phyloP scores from a whole-genome alignment of 2,797 vertebrate genomes.

The Hydrolagus colliei region DNA sequence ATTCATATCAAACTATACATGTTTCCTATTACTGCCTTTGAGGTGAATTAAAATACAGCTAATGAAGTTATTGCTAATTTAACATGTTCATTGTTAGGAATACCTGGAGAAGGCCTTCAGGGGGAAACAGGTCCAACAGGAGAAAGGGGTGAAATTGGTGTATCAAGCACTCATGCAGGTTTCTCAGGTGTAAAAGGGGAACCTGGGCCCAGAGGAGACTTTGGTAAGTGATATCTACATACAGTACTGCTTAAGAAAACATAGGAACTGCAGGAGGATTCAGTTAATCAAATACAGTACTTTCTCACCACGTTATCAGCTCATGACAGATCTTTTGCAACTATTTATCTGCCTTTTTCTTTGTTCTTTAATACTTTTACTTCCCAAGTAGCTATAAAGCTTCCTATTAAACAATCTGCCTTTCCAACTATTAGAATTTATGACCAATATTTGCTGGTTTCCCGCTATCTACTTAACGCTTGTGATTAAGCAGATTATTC shows the following conservation, averaged over 20 bases:
- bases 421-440: too few species aligned
- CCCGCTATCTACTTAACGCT: too few species aligned
- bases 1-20: too few species aligned
- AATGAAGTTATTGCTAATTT: too few species aligned
- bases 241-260: constrained; percentile 45
- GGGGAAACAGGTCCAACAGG: constrained; percentile 70
- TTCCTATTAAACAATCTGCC: too few species aligned
- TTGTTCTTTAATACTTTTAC: too few species aligned
- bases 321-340: background rate
- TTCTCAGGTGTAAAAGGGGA: constrained; percentile 46
- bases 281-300: constrained; percentile 56
- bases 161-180: constrained; percentile 63
- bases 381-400: too few species aligned
- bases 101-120: constrained; percentile 57
- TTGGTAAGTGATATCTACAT: background rate
- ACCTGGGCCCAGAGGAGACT: background rate
- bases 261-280: constrained; percentile 69
- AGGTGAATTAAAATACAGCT: too few species aligned
- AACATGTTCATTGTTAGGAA: constrained; percentile 53
- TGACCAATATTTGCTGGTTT: too few species aligned
- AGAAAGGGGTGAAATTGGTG: constrained; percentile 67
- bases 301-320: constrained; percentile 15
- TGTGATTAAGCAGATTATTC: too few species aligned
- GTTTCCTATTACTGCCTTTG: too few species aligned
- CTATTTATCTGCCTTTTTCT: too few species aligned